Conservation (phyloP, 1,140 invertebrate species). For the Drosophila repletoides region DNA sequence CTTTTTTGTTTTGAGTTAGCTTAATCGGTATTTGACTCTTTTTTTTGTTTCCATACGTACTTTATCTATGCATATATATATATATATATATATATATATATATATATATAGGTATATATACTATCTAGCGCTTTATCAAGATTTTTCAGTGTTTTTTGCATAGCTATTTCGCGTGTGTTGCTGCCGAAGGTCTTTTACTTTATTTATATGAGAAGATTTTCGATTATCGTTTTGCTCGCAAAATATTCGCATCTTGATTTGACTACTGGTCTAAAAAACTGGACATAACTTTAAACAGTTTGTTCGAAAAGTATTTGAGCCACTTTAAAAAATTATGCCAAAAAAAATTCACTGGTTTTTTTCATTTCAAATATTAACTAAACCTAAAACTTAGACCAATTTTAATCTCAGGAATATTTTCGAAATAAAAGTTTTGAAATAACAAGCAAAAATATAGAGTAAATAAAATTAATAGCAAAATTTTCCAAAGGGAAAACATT, state of each 20-base stretch:
- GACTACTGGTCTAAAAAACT: constrained; percentile 21
- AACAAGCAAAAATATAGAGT: too few relatives aligned
- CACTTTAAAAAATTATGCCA: neutral
- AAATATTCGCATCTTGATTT: constrained; percentile 8
- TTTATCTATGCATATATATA: neutral
- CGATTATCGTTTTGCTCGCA: constrained; percentile 8
- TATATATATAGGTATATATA: constrained; percentile 6
- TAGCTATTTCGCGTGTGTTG: neutral
- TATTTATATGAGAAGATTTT: constrained; percentile 31
- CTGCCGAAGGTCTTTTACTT: constrained; percentile 23
- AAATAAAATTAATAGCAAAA: too few relatives aligned
- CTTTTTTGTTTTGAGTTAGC: constrained; percentile 40
- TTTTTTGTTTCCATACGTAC: constrained; percentile 1
- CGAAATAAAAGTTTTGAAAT: too few relatives aligned
- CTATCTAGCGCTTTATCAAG: constrained; percentile 13
- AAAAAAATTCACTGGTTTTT: neutral
- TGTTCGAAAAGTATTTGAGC: neutral
- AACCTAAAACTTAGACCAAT: too few relatives aligned
- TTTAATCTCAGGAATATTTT: too few relatives aligned
- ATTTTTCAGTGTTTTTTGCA: constrained; percentile 19
- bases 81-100: neutral
- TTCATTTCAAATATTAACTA: too few relatives aligned
- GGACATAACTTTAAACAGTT: constrained; percentile 1
- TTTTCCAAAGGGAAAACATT: too few relatives aligned
- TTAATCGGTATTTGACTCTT: constrained; percentile 36